Conservation (phyloP, 2,888 invertebrate species). For the Perdita meconis region DNA sequence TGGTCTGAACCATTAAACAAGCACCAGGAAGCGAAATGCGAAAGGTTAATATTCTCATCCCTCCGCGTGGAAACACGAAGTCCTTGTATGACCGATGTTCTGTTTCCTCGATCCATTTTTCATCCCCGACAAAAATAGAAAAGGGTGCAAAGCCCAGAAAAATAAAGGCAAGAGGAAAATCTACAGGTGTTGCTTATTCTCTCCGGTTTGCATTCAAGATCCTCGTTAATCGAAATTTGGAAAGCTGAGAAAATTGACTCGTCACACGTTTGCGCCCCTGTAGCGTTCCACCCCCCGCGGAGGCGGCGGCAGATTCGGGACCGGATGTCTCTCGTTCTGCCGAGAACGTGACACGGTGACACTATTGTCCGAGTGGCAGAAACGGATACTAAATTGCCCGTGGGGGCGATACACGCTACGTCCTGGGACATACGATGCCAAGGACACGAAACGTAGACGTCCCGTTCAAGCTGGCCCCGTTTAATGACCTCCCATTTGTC, state of each 20-base stretch:
- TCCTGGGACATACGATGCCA: conserved; percentile 39
- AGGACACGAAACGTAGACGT: conserved; percentile 47
- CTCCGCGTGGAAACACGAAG: too few species aligned
- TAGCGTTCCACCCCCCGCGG: conserved; percentile 35
- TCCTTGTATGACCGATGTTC: too few species aligned
- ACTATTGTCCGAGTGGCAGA: conserved; percentile 58
- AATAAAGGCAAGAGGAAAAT: background rate
- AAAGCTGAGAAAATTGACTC: background rate
- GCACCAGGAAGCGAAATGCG: background rate
- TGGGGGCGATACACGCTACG: conserved; percentile 8
- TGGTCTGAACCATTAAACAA: background rate
- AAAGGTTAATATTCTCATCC: background rate
- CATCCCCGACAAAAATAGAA: too few species aligned
- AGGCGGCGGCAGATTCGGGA: conserved; percentile 38
- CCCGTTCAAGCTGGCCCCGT: conserved; percentile 30
- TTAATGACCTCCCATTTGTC: conserved; percentile 53
- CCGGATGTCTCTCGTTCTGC: conserved; percentile 59
- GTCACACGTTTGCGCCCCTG: background rate
- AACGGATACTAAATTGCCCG: conserved; percentile 58
- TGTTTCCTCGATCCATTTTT: too few species aligned
- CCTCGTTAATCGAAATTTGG: background rate
- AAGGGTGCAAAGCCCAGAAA: too few species aligned
- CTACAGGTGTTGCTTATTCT: background rate
- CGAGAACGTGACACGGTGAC: conserved; percentile 49
- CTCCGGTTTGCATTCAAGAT: too few species aligned